Percentiles rank a stretch among this genome's conserved stretches.
Conservation (phyloP, 2,888 invertebrate genomes). For the Sesamia inferens region DNA sequence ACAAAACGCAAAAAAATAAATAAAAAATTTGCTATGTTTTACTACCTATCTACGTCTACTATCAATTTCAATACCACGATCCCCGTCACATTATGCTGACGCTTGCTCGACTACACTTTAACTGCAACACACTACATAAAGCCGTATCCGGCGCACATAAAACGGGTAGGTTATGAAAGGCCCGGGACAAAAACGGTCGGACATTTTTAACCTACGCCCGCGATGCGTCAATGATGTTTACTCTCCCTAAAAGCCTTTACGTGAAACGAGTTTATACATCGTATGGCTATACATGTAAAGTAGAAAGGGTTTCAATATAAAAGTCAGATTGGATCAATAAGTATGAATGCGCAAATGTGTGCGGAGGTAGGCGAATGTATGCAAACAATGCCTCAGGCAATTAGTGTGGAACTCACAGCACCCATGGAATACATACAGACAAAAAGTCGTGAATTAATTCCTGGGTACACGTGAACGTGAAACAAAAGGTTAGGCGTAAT, state of each 20-base stretch:
- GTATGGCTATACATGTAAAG: constrained; percentile 56
- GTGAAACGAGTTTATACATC: constrained; percentile 68
- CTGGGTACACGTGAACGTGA: constrained; percentile 18
- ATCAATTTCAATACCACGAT: constrained; percentile 15
- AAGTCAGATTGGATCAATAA: constrained; percentile 72
- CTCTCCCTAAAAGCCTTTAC: constrained; percentile 84
- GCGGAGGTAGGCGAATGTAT: constrained; percentile 35
- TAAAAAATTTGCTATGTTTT: background rate
- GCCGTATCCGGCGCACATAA: constrained; percentile 56
- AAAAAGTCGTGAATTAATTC: constrained; percentile 52
- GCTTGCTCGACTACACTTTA: constrained; percentile 48
- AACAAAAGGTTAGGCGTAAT: constrained; percentile 27
- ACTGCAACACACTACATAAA: constrained; percentile 53
- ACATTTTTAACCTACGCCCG: constrained; percentile 78
- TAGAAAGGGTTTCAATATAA: constrained; percentile 71
- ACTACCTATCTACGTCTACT: background rate
- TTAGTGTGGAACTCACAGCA: constrained; percentile 59
- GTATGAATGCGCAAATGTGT: constrained; percentile 61
- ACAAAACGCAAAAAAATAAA: background rate
- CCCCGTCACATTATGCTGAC: constrained; percentile 16
- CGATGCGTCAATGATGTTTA: constrained; percentile 86
- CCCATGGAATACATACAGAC: constrained; percentile 42
- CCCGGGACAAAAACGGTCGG: constrained; percentile 76
- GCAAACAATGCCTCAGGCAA: constrained; percentile 58
- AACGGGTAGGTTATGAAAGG: constrained; percentile 72